Conservation (phyloP, 1,140 invertebrate genomes). For the Drosophila serrata region DNA sequence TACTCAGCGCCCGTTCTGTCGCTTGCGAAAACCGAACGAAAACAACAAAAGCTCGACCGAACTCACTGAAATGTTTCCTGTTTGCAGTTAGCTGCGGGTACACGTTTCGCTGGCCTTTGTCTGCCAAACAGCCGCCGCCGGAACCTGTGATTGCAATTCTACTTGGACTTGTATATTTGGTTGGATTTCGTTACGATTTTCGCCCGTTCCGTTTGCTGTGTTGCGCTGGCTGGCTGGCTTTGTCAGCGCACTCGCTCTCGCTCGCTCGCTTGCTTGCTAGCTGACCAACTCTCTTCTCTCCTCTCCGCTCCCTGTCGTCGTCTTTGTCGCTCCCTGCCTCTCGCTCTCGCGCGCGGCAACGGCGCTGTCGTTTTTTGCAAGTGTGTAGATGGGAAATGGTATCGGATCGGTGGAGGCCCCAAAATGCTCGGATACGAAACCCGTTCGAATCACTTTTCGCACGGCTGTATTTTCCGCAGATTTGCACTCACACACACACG, state of each 20-base stretch:
- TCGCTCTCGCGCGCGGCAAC: conserved; percentile 54
- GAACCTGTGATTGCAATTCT: conserved; percentile 33
- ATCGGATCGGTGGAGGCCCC: conserved; percentile 46
- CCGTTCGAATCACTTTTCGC: conserved; percentile 67
- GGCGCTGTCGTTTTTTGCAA: conserved; percentile 66
- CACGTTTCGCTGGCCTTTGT: conserved; percentile 47
- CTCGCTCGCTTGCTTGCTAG: conserved; percentile 30
- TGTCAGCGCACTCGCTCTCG: conserved; percentile 46
- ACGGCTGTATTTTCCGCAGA: conserved; percentile 36
- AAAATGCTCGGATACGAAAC: conserved; percentile 60
- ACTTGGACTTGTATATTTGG: conserved; percentile 30
- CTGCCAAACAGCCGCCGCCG: conserved; percentile 24
- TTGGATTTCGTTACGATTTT: conserved; percentile 40
- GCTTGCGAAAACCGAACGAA: conserved; percentile 34
- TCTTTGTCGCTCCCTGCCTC: conserved; percentile 53
- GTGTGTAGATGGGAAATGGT: conserved; percentile 74
- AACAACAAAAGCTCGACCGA: conserved; percentile 55
- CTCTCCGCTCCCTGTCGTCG: conserved; percentile 58
- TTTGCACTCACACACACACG: conserved; percentile 59
- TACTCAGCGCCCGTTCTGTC: conserved; percentile 63
- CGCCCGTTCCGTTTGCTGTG: conserved; percentile 57
- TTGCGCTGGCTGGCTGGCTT: conserved; percentile 66
- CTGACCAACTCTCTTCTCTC: conserved; percentile 53
- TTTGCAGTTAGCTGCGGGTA: conserved; percentile 25
- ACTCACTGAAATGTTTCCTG: conserved; percentile 42